These are phyloP conservation scores for Butorides virescens DNA, from an alignment of 2,113 vertebrate species.

Conservation along the genomic window DNA sequence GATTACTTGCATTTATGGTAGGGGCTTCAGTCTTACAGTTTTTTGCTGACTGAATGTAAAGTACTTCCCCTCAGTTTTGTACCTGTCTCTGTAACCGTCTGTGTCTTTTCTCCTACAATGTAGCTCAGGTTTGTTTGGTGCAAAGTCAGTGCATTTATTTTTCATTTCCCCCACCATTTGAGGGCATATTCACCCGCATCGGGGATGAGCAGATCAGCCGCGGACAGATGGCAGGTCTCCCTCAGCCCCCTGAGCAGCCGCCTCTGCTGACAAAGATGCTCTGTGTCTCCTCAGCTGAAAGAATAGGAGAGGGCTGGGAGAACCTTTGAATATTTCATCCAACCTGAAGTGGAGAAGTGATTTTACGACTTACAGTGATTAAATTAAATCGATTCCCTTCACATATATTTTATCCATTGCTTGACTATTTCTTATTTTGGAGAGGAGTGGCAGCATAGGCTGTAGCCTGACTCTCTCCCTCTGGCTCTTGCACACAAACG, in stretches of 20 bases:
- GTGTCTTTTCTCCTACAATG: not conserved
- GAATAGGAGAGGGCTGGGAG: not conserved
- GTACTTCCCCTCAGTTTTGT: not conserved
- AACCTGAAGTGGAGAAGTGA: constrained; percentile 12
- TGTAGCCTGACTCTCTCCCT: not conserved
- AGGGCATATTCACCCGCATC: not conserved
- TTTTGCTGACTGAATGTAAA: not conserved
- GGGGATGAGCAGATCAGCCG: constrained; percentile 16
- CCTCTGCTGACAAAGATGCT: constrained; percentile 38
- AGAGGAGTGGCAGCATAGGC: not conserved
- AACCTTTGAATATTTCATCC: constrained; percentile 61
- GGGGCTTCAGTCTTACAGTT: not conserved
- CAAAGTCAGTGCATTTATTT: not conserved
- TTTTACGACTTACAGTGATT: constrained; percentile 41
- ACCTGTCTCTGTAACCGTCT: not conserved
- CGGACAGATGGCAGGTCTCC: constrained; percentile 56
- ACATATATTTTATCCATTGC: constrained; percentile 32
- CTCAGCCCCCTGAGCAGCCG: constrained; percentile 32
- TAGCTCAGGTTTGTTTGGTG: not conserved
- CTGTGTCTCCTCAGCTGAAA: constrained; percentile 27
- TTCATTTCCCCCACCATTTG: not conserved
- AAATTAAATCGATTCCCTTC: constrained; percentile 44
- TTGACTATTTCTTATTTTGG: constrained; percentile 2
- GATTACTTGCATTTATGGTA: not conserved
- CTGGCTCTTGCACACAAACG: not conserved